These are phyloP conservation scores for Macheiramphus alcinus DNA, from an alignment of 2,113 vertebrate species.

Conservation along the genomic window DNA sequence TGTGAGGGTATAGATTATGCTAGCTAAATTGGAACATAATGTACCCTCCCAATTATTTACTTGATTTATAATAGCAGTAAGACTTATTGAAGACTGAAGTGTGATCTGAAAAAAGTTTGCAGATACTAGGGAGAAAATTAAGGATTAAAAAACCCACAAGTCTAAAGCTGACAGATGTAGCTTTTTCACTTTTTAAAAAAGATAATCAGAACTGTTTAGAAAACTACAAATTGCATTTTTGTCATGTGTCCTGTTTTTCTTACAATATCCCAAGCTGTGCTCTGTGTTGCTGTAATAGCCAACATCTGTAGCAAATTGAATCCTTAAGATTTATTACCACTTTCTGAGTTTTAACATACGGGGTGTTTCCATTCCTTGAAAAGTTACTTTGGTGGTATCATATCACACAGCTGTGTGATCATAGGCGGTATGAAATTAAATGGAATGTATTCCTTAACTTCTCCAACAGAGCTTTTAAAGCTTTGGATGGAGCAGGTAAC, in stretches of 20 bases:
- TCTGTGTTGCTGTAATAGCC: background rate
- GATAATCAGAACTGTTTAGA: background rate
- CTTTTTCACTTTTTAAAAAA: background rate
- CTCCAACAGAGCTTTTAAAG: background rate
- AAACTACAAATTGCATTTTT: background rate
- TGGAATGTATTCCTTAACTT: background rate
- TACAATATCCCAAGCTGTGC: background rate
- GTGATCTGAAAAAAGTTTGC: background rate
- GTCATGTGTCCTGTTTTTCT: background rate
- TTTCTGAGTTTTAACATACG: background rate
- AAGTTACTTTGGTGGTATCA: constrained; percentile 7
- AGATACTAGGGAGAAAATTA: background rate
- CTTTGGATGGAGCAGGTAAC: background rate
- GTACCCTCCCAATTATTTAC: background rate
- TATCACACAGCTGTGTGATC: constrained; percentile 25
- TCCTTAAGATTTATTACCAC: background rate
- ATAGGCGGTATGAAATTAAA: constrained; percentile 1
- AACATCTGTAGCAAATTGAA: background rate
- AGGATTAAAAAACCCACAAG: background rate
- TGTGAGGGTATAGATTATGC: background rate
- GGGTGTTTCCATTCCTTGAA: background rate
- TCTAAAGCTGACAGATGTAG: background rate
- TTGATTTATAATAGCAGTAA: background rate
- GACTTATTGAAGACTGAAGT: background rate
- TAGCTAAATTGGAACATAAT: background rate